Percentiles rank a stretch among this genome's conserved stretches.
Evolutionary conservation across 2,888 invertebrate genomes (phyloP).

Genomic region (Limnephilus lunatus): DNA sequence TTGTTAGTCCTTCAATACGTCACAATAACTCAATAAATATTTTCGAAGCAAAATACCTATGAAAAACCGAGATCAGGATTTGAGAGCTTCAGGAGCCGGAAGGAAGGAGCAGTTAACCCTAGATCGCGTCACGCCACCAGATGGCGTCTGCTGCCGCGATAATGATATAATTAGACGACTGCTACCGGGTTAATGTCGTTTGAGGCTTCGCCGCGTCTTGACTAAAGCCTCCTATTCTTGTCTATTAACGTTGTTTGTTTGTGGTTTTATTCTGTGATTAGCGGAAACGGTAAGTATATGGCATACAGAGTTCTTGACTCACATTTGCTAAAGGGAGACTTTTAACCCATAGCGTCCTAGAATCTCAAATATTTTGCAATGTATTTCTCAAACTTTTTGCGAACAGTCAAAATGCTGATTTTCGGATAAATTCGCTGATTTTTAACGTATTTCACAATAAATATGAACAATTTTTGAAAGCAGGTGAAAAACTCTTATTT

Average conservation of each 20-base stretch:
- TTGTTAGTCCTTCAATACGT: too few relatives aligned
- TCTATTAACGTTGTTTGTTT: background rate
- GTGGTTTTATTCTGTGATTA: background rate
- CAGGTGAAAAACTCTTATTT: too few relatives aligned
- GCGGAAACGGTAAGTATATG: background rate
- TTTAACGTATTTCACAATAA: too few relatives aligned
- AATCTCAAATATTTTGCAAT: too few relatives aligned
- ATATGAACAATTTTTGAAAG: too few relatives aligned
- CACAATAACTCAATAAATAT: background rate
- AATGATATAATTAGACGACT: background rate
- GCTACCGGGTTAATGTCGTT: background rate
- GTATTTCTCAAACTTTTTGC: too few relatives aligned
- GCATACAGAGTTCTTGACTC: background rate
- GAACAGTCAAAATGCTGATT: too few relatives aligned
- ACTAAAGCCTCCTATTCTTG: background rate
- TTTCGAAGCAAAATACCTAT: background rate
- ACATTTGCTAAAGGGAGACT: background rate
- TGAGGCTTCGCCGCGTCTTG: conserved; percentile 8
- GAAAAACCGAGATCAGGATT: background rate
- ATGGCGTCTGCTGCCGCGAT: background rate
- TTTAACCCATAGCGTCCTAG: too few relatives aligned
- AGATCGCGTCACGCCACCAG: conserved; percentile 15
- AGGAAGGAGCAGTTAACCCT: background rate
- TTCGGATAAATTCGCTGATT: too few relatives aligned
- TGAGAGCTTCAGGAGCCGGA: too few relatives aligned